phyloP scores from a whole-genome alignment of 2,888 invertebrate species.

The Bembecia ichneumoniformis region DNA sequence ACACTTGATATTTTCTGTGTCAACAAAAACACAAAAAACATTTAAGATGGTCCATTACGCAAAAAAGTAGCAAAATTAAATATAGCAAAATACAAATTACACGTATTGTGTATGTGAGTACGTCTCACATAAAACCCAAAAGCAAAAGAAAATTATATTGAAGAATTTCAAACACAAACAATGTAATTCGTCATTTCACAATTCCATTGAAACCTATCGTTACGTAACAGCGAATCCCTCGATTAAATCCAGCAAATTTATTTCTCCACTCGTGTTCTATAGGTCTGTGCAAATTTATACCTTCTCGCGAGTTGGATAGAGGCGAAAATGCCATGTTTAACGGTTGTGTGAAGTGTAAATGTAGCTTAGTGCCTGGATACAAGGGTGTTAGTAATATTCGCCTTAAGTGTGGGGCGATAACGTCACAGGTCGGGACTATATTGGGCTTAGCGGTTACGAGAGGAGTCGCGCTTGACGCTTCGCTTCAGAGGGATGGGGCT shows the following conservation, averaged over 20 bases:
- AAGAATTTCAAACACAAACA: background rate
- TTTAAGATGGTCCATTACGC: too few species aligned
- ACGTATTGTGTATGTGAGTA: too few species aligned
- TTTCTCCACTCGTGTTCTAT: background rate
- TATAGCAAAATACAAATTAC: too few species aligned
- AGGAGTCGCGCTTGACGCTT: slow-evolving; percentile 56
- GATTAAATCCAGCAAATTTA: slow-evolving; percentile 19
- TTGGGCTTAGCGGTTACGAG: slow-evolving; percentile 57
- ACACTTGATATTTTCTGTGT: too few species aligned
- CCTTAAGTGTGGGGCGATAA: slow-evolving; percentile 46
- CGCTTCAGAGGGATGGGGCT: slow-evolving; percentile 56
- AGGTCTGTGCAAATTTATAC: background rate
- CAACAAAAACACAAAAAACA: too few species aligned
- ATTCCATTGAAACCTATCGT: slow-evolving; percentile 35
- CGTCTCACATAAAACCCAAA: too few species aligned
- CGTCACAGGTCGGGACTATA: slow-evolving; percentile 51
- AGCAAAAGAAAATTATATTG: too few species aligned
- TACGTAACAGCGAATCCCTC: slow-evolving; percentile 36
- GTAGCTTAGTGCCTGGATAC: slow-evolving; percentile 7
- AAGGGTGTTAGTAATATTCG: slow-evolving; percentile 15
- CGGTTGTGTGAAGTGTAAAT: background rate
- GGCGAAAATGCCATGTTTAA: background rate
- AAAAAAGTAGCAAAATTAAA: too few species aligned
- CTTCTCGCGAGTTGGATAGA: background rate
- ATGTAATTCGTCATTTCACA: slow-evolving; percentile 14